Conservation (phyloP, 2,888 invertebrate genomes). For the Aethes cnicana region DNA sequence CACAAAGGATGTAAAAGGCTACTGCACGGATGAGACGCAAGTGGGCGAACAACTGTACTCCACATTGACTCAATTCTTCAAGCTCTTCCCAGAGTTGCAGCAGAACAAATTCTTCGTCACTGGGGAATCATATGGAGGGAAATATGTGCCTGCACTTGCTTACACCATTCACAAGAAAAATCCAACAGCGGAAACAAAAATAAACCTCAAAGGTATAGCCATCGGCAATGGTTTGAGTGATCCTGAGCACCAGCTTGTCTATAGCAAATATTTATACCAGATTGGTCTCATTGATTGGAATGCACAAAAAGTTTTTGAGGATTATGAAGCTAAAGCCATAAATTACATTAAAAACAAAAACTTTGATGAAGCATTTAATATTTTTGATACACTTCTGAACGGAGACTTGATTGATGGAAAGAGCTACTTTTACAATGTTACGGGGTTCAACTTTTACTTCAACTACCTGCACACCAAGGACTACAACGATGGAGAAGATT, state of each 20-base stretch:
- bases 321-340: constrained; percentile 82
- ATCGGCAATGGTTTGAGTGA: constrained; percentile 93
- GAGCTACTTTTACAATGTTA: constrained; percentile 87
- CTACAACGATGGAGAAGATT: constrained; percentile 72
- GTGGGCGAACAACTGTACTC: constrained; percentile 91
- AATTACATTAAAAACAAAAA: constrained; percentile 84
- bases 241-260: constrained; percentile 88
- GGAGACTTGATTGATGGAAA: constrained; percentile 83
- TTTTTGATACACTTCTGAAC: constrained; percentile 87
- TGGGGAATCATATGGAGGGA: constrained; percentile 95
- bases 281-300: constrained; percentile 87
- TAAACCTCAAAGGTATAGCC: constrained; percentile 86
- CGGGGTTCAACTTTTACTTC: constrained; percentile 89
- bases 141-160: constrained; percentile 88
- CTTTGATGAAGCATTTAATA: constrained; percentile 86
- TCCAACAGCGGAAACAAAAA: constrained; percentile 84
- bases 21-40: constrained; percentile 89
- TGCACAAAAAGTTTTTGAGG: constrained; percentile 82
- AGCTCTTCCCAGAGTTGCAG: constrained; percentile 89
- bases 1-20: constrained; percentile 88
- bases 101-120: constrained; percentile 91
- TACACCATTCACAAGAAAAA: constrained; percentile 87
- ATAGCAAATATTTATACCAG: constrained; percentile 91
- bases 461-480: constrained; percentile 86
- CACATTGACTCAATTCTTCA: constrained; percentile 91